Evolutionary conservation across 2,888 invertebrate species (phyloP).

Genomic region (Meliscaeva auricollis): DNA sequence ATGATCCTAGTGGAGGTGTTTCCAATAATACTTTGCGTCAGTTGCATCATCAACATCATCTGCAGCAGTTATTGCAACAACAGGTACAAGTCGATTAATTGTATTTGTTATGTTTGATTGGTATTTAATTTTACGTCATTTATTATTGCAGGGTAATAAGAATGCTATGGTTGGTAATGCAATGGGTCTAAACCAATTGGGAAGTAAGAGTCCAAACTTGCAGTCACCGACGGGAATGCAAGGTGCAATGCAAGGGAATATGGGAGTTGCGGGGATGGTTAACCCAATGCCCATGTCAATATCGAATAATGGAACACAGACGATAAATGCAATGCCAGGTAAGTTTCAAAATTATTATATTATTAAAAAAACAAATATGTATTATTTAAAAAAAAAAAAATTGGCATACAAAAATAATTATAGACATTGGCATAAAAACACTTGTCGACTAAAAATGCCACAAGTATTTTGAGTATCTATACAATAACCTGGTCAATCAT

Average conservation of each 20-base stretch:
- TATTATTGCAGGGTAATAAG: constrained; percentile 80
- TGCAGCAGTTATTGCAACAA: constrained; percentile 89
- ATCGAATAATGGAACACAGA: constrained; percentile 90
- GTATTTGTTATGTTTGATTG: neutral
- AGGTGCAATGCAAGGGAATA: constrained; percentile 91
- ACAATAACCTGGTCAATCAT: no score
- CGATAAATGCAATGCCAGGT: constrained; percentile 91
- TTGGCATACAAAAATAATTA: no score
- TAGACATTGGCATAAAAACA: no score
- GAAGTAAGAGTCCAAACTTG: constrained; percentile 92
- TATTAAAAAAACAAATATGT: no score
- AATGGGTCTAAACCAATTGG: constrained; percentile 90
- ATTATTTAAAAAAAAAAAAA: no score
- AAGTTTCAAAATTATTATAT: constrained; percentile 74
- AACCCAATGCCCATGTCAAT: constrained; percentile 90
- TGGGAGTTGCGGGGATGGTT: constrained; percentile 86
- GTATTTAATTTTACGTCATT: neutral
- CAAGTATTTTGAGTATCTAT: no score
- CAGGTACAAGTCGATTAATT: constrained; percentile 77
- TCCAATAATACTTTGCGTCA: constrained; percentile 82
- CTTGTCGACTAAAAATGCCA: no score
- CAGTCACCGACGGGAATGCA: constrained; percentile 94
- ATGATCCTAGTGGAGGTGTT: constrained; percentile 90
- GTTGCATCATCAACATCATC: constrained; percentile 85
- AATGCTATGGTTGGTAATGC: constrained; percentile 85